Base-by-base conservation (phyloP, 2,888 invertebrate species). In the Drosophila macrospina region DNA sequence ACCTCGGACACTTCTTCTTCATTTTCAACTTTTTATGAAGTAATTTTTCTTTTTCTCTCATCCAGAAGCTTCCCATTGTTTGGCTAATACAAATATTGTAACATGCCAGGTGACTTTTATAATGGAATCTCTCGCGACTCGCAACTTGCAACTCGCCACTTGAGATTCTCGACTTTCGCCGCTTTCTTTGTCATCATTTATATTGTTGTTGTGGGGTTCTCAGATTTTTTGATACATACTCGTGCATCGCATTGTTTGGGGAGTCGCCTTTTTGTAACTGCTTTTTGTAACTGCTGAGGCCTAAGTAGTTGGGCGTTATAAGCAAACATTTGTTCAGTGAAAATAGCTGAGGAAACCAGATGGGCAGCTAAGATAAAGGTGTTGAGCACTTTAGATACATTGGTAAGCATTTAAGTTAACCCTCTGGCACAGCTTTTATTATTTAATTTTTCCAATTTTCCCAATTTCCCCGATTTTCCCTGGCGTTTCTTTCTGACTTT, bases 1-100 rank as follows among this genome's bases (percentile, higher is more conserved):
- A 54, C 24, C 34, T 64, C 6, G 60, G 69, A 59, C 64, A 62
- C 74, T 57, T 60, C 57, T 59, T 68, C 59, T 78, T 72, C 66
- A 57, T 68, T 72, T 77, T 45, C 45, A 89, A 89, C 57, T 83
- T 83, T 83, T 83, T 86, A 83, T 83, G 83, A 83, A 89, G 89
- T 89, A 71, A 84, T 83, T 84, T 84, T 72, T 67, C 76, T 68
- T 55, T 56, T 54, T 60, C 61, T 59, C 41, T 59, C 48, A 32
- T 13, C 30, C 8, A 39, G 34, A 34, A 26, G 30, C 52, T 50
- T 41, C 42, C 63, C 81, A 76, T 86, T 88, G 82, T 88, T 76
- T 74, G 62, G 16, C 70, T 60, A 70, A 60, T 56, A 65, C 70
- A 76, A 76, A 76, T 75, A 76, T 76, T 76, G 70, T 75, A 65